Conservation (phyloP, 23 tunicate genomes). For the Corella eumyota region DNA sequence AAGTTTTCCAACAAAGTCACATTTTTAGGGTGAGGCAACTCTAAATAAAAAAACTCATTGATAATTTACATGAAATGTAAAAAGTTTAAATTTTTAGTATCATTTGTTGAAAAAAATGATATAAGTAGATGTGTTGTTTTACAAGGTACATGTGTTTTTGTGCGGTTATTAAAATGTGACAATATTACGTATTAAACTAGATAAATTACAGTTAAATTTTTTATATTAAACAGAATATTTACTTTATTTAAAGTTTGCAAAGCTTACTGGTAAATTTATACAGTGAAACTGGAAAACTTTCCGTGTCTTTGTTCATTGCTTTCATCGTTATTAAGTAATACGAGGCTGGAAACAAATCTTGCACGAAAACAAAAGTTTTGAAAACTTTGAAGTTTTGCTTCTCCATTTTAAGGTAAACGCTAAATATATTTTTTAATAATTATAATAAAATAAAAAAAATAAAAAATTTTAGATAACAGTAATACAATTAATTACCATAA, state of each 20-base stretch:
- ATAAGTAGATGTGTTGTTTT: no score
- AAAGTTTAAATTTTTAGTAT: no score
- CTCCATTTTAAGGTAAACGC: slow-evolving; percentile 29
- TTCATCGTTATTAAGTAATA: slow-evolving; percentile 51
- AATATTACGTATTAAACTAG: no score
- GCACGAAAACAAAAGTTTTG: slow-evolving; percentile 13
- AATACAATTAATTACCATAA: not conserved
- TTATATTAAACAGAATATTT: no score
- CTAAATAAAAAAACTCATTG: slow-evolving; percentile 10
- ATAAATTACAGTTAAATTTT: no score
- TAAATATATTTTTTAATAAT: no score
- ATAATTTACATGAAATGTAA: no score
- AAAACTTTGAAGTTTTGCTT: slow-evolving; percentile 13
- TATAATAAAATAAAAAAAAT: not conserved
- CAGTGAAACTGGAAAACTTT: slow-evolving; percentile 41
- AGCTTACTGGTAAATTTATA: slow-evolving; percentile 73
- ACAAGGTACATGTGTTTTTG: no score
- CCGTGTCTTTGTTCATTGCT: slow-evolving; percentile 64
- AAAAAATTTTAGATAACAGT: not conserved
- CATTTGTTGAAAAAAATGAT: no score
- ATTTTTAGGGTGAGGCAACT: slow-evolving; percentile 43
- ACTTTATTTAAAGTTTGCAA: no score
- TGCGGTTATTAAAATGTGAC: no score
- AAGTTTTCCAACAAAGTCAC: slow-evolving; percentile 23
- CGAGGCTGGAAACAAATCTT: slow-evolving; percentile 56